Evolutionary conservation across 1,140 invertebrate genomes (phyloP), one percentile per base, ranked within the genome.

Genomic region (Drosophila teissieri): DNA sequence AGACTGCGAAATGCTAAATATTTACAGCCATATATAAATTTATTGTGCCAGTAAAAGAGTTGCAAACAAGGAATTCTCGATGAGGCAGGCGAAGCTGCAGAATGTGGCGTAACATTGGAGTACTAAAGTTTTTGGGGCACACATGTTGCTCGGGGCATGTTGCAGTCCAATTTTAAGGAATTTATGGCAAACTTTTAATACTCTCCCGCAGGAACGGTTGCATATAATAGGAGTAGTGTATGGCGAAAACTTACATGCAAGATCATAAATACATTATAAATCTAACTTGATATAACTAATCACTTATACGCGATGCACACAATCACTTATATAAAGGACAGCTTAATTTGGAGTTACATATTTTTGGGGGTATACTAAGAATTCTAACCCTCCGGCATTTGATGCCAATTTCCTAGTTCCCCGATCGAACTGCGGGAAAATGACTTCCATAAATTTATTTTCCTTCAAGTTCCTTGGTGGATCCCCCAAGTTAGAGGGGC

Each of bases 1-100:
- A 44, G 45, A 54, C n/a, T 45, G 49, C n/a, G 44, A 75, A 31
- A 8, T 31, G 2, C 31, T 8, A 31, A 67, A 78, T 88, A 79
- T 88, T 88, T 86, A 75, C 82, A 60, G 51, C 54, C 78, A 64
- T 53, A 81, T 69, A 79, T 77, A 77, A 83, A 89, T 80, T 88
- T 88, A 83, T 80, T 88, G 67, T 69, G 70, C 58, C 61, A 53
- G 45, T 46, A 46, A 80, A 67, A 74, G 54, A 73, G 45, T 80
- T 80, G 77, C 57, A 77, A 60, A 58, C 55, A 24, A 45, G 37
- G 34, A 74, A 73, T 55, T 34, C 36, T 52, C 24, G 39, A 48
- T 37, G 36, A n/a, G 24, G 45, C 22, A 31, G 24, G 57, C 19
- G 19, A 40, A 48, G 51, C 46, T 61, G n/a, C 24, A 40, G 45